These are phyloP conservation scores for Paramormyrops hopkinsi DNA, from an alignment of 2,797 vertebrate species.

Conservation along the genomic window DNA sequence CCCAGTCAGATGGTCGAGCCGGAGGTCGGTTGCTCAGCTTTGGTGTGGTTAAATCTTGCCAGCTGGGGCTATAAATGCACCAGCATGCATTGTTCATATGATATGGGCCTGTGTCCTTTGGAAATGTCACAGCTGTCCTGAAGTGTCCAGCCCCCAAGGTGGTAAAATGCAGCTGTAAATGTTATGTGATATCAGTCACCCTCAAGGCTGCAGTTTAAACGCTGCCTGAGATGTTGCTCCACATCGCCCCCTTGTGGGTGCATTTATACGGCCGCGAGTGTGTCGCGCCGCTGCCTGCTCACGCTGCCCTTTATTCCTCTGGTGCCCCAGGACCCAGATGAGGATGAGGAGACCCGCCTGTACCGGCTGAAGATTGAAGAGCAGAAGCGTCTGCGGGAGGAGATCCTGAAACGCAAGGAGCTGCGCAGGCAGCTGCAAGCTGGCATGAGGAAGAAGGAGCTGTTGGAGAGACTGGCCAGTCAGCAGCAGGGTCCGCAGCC, in stretches of 20 bases:
- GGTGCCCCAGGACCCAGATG: conserved; percentile 69
- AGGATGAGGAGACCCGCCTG: conserved; percentile 89
- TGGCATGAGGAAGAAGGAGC: conserved; percentile 84
- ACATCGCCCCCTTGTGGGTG: not conserved
- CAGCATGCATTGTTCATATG: not conserved
- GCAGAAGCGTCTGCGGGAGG: conserved; percentile 88
- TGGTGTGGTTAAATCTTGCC: not conserved
- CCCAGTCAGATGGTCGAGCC: conserved; percentile 51
- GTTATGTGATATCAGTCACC: not conserved
- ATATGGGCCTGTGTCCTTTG: not conserved
- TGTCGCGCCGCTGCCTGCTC: not conserved
- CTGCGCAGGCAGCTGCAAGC: conserved; percentile 91
- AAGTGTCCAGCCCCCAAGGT: not conserved
- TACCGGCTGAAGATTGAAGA: conserved; percentile 95
- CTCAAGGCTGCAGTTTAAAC: not conserved
- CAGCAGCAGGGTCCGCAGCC: conserved; percentile 36
- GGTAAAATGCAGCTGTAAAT: not conserved
- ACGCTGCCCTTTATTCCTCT: not conserved
- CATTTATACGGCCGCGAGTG: not conserved
- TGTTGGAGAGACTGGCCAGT: conserved; percentile 78
- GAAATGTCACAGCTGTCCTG: not conserved
- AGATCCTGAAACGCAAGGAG: conserved; percentile 90
- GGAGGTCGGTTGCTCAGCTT: conserved; percentile 50
- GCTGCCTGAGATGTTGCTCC: conserved; percentile 26
- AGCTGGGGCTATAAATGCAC: not conserved